Conservation (phyloP, 2,113 vertebrate genomes). For the Takifugu flavidus region DNA sequence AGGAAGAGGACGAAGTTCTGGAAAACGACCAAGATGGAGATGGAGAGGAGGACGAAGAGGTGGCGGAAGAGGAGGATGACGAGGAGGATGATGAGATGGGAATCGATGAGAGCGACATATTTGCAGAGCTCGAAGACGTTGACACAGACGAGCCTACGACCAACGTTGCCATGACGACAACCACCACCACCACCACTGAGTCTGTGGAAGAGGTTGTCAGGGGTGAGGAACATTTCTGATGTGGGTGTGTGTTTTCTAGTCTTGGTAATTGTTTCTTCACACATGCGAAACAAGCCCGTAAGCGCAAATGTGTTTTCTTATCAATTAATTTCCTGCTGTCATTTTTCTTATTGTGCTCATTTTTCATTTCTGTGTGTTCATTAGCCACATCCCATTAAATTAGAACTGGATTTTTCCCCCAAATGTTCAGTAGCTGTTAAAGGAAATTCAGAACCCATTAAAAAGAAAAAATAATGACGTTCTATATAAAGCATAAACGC, state of each 20-base stretch:
- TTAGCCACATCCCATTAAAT: slow-evolving; percentile 45
- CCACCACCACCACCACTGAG: slow-evolving; percentile 90
- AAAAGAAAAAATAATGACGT: too few species aligned
- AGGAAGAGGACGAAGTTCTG: slow-evolving; percentile 53
- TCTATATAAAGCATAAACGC: too few species aligned
- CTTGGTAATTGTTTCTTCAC: background rate
- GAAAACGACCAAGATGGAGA: slow-evolving; percentile 72
- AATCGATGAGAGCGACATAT: slow-evolving; percentile 64
- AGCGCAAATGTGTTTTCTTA: slow-evolving; percentile 16
- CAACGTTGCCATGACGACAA: slow-evolving; percentile 90
- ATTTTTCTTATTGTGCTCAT: slow-evolving; percentile 42
- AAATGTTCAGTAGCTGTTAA: slow-evolving; percentile 18
- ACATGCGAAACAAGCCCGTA: background rate
- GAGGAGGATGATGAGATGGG: slow-evolving; percentile 74
- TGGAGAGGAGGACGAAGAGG: slow-evolving; percentile 75
- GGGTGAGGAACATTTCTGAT: slow-evolving; percentile 75
- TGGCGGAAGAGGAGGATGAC: slow-evolving; percentile 78
- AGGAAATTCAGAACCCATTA: background rate
- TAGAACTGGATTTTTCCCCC: slow-evolving; percentile 15
- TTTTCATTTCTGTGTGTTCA: slow-evolving; percentile 38
- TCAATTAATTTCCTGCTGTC: slow-evolving; percentile 50
- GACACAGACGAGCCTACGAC: slow-evolving; percentile 83
- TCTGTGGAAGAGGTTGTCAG: slow-evolving; percentile 96
- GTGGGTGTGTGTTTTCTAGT: background rate
- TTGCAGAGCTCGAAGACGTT: slow-evolving; percentile 71